A percentile compares a stretch with the other conserved stretches of the same genome.
Evolutionary conservation across 35 echinoderm and acorn worm genomes (phyloP).

Genomic region (Holothuria glaberrima): DNA sequence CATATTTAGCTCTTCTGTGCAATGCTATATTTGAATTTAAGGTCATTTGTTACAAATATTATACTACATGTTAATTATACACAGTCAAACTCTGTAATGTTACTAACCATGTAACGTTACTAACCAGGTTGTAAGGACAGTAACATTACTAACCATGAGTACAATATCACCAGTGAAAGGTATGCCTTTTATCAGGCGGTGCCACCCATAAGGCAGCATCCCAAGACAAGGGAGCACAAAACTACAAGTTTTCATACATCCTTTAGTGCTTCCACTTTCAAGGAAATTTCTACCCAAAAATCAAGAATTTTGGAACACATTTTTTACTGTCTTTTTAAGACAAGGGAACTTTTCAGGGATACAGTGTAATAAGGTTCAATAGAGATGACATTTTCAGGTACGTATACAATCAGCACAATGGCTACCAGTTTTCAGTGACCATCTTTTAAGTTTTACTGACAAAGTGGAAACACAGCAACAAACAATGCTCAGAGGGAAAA

Average conservation of each 20-base stretch:
- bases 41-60: slow-evolving; percentile 1
- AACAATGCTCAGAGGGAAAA: no score
- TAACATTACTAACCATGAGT: neutral
- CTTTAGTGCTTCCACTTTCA: slow-evolving; percentile 5
- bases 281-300: neutral
- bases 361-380: neutral
- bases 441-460: no score
- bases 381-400: neutral
- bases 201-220: neutral
- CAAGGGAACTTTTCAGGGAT: neutral
- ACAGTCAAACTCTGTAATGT: slow-evolving; percentile 10
- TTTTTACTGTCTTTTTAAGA: neutral
- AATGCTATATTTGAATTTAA: slow-evolving; percentile 24
- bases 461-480: no score
- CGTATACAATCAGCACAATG: neutral
- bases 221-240: neutral
- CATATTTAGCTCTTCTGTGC: slow-evolving; percentile 12
- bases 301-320: neutral
- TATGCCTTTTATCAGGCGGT: neutral
- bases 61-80: neutral
- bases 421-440: neutral
- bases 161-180: neutral
- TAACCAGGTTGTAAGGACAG: slow-evolving; percentile 21
- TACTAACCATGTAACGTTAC: slow-evolving; percentile 41
- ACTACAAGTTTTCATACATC: neutral